A percentile compares a stretch with the other conserved stretches of the same genome.
Evolutionary conservation across 2,113 vertebrate genomes (phyloP).

Genomic region (Egretta garzetta): DNA sequence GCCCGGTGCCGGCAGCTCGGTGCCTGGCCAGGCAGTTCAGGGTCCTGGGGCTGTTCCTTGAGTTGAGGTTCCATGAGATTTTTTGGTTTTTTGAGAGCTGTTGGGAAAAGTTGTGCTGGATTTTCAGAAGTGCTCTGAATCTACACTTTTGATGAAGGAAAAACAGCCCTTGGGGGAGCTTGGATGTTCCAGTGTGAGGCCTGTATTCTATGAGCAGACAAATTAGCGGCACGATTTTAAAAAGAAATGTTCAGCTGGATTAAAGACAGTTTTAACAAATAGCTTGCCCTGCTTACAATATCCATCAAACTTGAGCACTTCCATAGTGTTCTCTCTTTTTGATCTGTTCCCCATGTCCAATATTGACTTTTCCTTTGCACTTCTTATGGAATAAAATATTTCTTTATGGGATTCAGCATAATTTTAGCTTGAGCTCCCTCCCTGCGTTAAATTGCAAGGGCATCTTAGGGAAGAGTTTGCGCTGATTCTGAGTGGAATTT

Average conservation of each 20-base stretch:
- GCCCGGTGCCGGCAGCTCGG: rapidly evolving
- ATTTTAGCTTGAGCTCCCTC: not conserved
- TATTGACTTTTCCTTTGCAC: not conserved
- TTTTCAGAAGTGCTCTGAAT: not conserved
- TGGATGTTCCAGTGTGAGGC: not conserved
- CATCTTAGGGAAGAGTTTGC: not conserved
- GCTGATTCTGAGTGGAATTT: not conserved
- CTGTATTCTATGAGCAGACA: not conserved
- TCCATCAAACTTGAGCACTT: not conserved
- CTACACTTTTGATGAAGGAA: not conserved
- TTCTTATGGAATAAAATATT: not conserved
- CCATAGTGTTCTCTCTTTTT: not conserved
- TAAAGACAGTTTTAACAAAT: not conserved
- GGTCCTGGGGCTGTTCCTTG: not conserved
- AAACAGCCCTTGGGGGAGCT: not conserved
- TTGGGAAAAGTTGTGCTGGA: not conserved
- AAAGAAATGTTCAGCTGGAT: not conserved
- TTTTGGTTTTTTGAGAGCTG: not conserved
- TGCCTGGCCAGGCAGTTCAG: rapidly evolving
- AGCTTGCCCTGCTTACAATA: not conserved
- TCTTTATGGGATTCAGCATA: not conserved
- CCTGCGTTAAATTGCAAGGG: not conserved
- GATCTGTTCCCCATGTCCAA: not conserved
- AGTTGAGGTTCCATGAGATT: not conserved
- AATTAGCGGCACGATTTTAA: not conserved